Percentiles rank a stretch among this genome's conserved stretches.
phyloP scores from a whole-genome alignment of 2,797 vertebrate genomes.

The Sebastes matsubarae region DNA sequence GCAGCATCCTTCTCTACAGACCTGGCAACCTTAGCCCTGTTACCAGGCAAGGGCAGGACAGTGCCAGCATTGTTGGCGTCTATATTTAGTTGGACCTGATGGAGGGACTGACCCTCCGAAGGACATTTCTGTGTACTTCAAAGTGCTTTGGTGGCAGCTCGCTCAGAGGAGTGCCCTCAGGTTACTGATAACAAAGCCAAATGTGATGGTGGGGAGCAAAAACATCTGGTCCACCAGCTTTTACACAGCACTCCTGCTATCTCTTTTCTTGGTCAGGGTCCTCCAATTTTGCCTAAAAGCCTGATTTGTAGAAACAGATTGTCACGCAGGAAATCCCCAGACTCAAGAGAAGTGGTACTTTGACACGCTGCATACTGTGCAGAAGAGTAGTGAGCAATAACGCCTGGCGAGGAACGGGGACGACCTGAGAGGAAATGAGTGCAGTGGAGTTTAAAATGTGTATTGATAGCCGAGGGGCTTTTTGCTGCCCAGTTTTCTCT shows the following conservation, averaged over 20 bases:
- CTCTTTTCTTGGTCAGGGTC: constrained; percentile 12
- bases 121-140: constrained; percentile 54
- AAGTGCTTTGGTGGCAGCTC: constrained; percentile 49
- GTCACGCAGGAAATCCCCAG: constrained; percentile 24
- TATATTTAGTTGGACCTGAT: constrained; percentile 73
- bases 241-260: constrained; percentile 10
- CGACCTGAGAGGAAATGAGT: constrained; percentile 37
- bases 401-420: background rate
- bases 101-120: constrained; percentile 46
- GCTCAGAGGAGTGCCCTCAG: constrained; percentile 16
- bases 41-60: constrained; percentile 60
- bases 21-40: constrained; percentile 68
- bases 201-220: constrained; percentile 13
- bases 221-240: constrained; percentile 10
- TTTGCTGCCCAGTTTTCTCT: background rate
- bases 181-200: constrained; percentile 31
- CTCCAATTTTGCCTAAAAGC: constrained; percentile 37
- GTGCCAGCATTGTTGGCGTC: constrained; percentile 66
- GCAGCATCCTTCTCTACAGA: constrained; percentile 72
- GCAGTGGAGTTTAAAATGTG: constrained; percentile 36
- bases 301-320: constrained; percentile 33
- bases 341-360: constrained; percentile 26
- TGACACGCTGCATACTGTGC: constrained; percentile 27
- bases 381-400: constrained; percentile 9
- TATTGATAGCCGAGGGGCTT: constrained; percentile 15